Conservation (phyloP, 2,797 vertebrate genomes). For the Oreortyx pictus region DNA sequence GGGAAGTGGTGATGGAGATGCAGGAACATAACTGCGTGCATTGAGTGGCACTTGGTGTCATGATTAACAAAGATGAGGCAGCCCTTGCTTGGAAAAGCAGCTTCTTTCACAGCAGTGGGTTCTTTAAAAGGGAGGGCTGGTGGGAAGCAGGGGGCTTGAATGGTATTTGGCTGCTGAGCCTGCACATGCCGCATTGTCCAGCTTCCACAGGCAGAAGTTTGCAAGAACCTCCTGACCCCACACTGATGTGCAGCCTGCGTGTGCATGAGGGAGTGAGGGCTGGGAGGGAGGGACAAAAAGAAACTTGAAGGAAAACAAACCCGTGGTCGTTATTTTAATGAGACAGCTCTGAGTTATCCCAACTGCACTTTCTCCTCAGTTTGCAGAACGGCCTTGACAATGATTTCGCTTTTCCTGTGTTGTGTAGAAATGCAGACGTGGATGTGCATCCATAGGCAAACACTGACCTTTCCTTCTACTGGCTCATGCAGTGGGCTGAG, state of each 20-base stretch:
- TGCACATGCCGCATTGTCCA: slow-evolving; percentile 68
- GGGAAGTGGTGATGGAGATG: slow-evolving; percentile 55
- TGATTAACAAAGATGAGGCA: slow-evolving; percentile 69
- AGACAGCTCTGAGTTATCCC: slow-evolving; percentile 58
- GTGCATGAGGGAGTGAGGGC: background rate
- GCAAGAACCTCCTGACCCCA: slow-evolving; percentile 67
- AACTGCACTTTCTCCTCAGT: slow-evolving; percentile 45
- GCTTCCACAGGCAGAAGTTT: slow-evolving; percentile 63
- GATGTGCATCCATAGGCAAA: background rate
- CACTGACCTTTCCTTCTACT: background rate
- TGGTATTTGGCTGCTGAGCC: slow-evolving; percentile 70
- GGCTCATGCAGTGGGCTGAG: background rate
- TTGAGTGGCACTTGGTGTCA: slow-evolving; percentile 60
- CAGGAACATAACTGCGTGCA: slow-evolving; percentile 39
- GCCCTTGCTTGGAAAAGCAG: slow-evolving; percentile 45
- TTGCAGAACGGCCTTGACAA: slow-evolving; percentile 16
- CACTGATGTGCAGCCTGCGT: background rate
- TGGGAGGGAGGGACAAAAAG: slow-evolving; percentile 44
- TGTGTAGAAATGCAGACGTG: background rate
- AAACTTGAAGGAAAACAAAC: slow-evolving; percentile 59
- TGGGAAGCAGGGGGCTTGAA: slow-evolving; percentile 56
- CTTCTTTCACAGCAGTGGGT: slow-evolving; percentile 47
- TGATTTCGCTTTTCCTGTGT: background rate
- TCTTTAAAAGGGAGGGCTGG: slow-evolving; percentile 74
- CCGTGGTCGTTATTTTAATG: slow-evolving; percentile 55